Evolutionary conservation across 92 coral and sea anemone species (phyloP).

Genomic region (Muricea muricata): DNA sequence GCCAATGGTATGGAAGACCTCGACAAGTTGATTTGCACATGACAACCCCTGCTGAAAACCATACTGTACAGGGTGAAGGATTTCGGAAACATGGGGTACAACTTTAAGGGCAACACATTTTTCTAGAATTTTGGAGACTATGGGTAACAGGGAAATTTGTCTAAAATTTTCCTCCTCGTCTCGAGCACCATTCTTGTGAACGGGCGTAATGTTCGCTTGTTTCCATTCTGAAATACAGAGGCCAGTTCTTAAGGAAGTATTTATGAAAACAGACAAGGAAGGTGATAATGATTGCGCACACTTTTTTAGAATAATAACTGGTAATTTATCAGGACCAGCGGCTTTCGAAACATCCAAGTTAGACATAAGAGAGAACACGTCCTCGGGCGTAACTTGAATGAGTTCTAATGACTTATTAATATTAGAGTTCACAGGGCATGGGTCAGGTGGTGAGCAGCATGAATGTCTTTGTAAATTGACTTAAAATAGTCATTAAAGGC

Average conservation of each 20-base stretch:
- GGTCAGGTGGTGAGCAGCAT: constrained; percentile 39
- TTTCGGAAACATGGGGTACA: constrained; percentile 56
- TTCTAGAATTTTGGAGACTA: constrained; percentile 64
- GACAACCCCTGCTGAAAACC: constrained; percentile 60
- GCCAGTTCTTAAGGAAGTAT: constrained; percentile 42
- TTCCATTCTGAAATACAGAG: constrained; percentile 55
- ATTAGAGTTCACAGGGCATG: constrained; percentile 19
- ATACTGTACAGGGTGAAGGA: constrained; percentile 48
- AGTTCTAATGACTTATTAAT: constrained; percentile 36
- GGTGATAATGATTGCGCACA: constrained; percentile 59
- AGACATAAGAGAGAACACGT: constrained; percentile 43
- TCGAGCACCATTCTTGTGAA: constrained; percentile 53
- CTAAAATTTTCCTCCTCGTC: constrained; percentile 58
- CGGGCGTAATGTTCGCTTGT: constrained; percentile 60
- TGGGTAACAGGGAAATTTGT: constrained; percentile 64
- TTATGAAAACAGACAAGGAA: constrained; percentile 57
- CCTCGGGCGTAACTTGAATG: constrained; percentile 56
- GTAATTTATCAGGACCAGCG: constrained; percentile 67
- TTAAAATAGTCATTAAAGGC: constrained; percentile 63
- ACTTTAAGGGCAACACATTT: constrained; percentile 58
- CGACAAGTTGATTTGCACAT: constrained; percentile 57
- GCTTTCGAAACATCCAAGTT: constrained; percentile 57
- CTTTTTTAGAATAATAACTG: constrained; percentile 45
- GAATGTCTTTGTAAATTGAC: constrained; percentile 58
- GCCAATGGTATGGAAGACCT: constrained; percentile 60